Evolutionary conservation across 2,888 invertebrate species (phyloP), one percentile per base, ranked within the genome.

Genomic region (Autographa pulchrina): DNA sequence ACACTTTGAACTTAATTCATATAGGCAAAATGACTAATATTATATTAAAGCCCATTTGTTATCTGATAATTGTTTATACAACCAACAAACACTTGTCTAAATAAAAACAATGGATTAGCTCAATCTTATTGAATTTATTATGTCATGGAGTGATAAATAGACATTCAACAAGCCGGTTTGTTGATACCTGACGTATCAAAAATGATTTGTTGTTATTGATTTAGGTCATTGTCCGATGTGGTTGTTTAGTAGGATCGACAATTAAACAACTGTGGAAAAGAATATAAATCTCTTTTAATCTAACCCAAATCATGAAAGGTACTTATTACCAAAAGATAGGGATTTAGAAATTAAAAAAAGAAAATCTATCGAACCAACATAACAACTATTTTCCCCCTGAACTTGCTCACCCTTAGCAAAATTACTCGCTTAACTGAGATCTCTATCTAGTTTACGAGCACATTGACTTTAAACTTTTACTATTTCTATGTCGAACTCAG

Each of bases 391-490:
- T 64, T 31, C n/a, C 9, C 41, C n/a, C 62, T 20, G 35, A 13
- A 61, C 16, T 16, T 64, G 14, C 56, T 41, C 69, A 80, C 72
- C 66, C 70, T 75, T 74, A 65, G 43, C 62, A 25, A 74, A 75
- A 54, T 69, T 63, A 67, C 68, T 70, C 65, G 70, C 72, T 73
- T 66, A 65, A 67, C 65, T 68, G 67, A 65, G 63, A 35, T 70
- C 72, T 75, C 66, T 25, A 72, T 71, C 72, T 74, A 78, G 72
- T 75, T 84, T 75, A 84, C 73, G 77, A 74, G 74, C 70, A 41
- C 73, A 69, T 70, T 75, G 80, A 72, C 80, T 84, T 84, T 76
- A 83, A 82, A 77, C 68, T 79, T 83, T 81, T 75, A 72, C 74
- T 75, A 83, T 79, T 69, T 59, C 70, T 64, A 62, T 59, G 38